A percentile compares a stretch with the other conserved stretches of the same genome.
phyloP scores from a whole-genome alignment of 1,140 invertebrate species.

The Drosophila nebulosa region DNA sequence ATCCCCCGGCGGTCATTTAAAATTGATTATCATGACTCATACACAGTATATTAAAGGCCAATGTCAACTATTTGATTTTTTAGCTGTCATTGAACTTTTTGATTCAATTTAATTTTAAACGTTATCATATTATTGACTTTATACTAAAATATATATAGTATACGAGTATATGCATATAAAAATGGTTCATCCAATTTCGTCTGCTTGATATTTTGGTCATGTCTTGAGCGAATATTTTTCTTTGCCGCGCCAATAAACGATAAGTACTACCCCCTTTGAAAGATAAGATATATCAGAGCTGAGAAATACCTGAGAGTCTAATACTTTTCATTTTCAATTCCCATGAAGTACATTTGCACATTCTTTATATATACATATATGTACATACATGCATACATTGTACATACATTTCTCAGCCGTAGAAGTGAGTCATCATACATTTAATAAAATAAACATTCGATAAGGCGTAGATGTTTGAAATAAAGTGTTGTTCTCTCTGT shows the following conservation, averaged over 20 bases:
- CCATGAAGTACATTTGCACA: not conserved
- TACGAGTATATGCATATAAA: not conserved
- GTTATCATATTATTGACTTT: not conserved
- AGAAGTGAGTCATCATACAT: slow-evolving; percentile 16
- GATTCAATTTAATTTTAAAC: not conserved
- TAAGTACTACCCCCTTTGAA: slow-evolving; percentile 2
- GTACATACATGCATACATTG: not conserved
- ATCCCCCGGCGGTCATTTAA: not conserved
- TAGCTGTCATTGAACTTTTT: slow-evolving; percentile 46
- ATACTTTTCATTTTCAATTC: slow-evolving; percentile 23
- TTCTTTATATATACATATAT: too few relatives aligned
- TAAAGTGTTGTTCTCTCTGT: not conserved
- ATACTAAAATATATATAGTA: not conserved
- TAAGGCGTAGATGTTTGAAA: not conserved
- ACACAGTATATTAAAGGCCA: not conserved
- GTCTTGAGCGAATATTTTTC: not conserved
- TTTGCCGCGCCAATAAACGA: slow-evolving; percentile 9
- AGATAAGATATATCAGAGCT: slow-evolving; percentile 36
- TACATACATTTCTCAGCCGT: not conserved
- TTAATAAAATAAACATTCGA: not conserved
- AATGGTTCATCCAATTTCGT: not conserved
- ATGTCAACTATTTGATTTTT: slow-evolving; percentile 38
- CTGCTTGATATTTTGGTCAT: not conserved
- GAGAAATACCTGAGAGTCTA: slow-evolving; percentile 27
- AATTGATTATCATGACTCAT: not conserved